Evolutionary conservation across 2,113 vertebrate species (phyloP).

Genomic region (Garra rufa): DNA sequence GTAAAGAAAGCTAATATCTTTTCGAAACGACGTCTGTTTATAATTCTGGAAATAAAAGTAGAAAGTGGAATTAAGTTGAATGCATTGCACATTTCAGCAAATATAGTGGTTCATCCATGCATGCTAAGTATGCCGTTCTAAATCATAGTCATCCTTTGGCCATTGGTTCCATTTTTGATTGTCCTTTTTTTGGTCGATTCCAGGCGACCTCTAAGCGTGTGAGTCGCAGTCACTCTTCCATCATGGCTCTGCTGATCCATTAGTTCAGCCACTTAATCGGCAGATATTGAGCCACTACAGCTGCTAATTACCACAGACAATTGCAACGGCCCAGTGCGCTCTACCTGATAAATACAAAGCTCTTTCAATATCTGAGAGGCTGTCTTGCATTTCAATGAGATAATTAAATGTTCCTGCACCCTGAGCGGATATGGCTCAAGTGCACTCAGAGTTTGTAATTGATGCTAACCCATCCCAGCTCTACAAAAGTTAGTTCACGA

Average conservation of each 20-base stretch:
- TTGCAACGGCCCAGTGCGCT: slow-evolving; percentile 53
- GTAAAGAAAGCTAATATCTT: no score
- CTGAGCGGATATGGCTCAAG: slow-evolving; percentile 34
- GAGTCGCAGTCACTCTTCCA: slow-evolving; percentile 51
- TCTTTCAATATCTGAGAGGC: slow-evolving; percentile 48
- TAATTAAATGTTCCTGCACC: slow-evolving; percentile 69
- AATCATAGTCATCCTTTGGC: neutral
- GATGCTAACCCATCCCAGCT: slow-evolving; percentile 40
- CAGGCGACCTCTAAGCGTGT: slow-evolving; percentile 36
- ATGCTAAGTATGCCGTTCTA: neutral
- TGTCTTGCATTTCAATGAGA: slow-evolving; percentile 72
- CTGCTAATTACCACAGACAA: slow-evolving; percentile 71
- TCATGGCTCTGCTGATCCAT: slow-evolving; percentile 55
- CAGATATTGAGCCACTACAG: slow-evolving; percentile 63
- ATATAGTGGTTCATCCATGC: neutral
- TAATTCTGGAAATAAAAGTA: no score
- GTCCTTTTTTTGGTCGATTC: neutral
- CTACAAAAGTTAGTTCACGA: neutral
- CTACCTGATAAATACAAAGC: slow-evolving; percentile 75
- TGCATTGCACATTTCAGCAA: neutral
- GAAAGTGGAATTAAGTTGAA: no score
- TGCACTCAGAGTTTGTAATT: slow-evolving; percentile 66
- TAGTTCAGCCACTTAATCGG: slow-evolving; percentile 59
- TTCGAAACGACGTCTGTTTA: no score
- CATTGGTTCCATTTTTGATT: neutral